Conservation (phyloP, 1,140 invertebrate species). For the Centruroides vittatus region DNA sequence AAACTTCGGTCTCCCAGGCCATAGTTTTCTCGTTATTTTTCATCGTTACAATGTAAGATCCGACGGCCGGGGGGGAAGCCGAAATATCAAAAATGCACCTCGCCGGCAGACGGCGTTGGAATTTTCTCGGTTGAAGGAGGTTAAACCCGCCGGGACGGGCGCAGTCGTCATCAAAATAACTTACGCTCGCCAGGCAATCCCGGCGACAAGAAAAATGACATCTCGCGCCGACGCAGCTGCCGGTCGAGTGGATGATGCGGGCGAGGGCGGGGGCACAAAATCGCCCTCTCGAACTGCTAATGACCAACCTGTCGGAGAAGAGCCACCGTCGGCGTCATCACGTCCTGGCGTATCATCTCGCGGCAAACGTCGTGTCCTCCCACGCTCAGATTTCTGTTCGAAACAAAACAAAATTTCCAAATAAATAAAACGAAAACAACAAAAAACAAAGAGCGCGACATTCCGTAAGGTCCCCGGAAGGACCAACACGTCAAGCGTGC, state of each 20-base stretch:
- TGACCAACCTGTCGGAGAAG: constrained; percentile 42
- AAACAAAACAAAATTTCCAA: too few species aligned
- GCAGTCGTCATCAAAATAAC: constrained; percentile 15
- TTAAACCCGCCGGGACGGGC: background rate
- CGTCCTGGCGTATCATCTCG: constrained; percentile 47
- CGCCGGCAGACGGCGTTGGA: background rate
- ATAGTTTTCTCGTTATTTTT: constrained; percentile 16
- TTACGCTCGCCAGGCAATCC: constrained; percentile 6
- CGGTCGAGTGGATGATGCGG: constrained; percentile 3
- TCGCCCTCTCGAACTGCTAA: background rate
- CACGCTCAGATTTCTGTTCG: too few species aligned
- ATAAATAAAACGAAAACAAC: too few species aligned
- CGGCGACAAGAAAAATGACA: constrained; percentile 14
- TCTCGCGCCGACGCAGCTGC: background rate
- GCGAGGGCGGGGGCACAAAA: background rate
- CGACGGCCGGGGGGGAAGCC: background rate
- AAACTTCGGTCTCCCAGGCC: constrained; percentile 13
- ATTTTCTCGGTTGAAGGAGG: background rate
- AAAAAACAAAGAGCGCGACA: too few species aligned
- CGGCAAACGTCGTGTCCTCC: constrained; percentile 41
- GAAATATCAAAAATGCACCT: background rate
- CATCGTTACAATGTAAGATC: constrained; percentile 7
- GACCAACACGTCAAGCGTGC: too few species aligned
- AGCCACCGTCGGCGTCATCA: constrained; percentile 47
- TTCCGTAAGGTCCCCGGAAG: too few species aligned